Conservation (phyloP, 2,797 vertebrate species). For the Notolepis coatsorum region DNA sequence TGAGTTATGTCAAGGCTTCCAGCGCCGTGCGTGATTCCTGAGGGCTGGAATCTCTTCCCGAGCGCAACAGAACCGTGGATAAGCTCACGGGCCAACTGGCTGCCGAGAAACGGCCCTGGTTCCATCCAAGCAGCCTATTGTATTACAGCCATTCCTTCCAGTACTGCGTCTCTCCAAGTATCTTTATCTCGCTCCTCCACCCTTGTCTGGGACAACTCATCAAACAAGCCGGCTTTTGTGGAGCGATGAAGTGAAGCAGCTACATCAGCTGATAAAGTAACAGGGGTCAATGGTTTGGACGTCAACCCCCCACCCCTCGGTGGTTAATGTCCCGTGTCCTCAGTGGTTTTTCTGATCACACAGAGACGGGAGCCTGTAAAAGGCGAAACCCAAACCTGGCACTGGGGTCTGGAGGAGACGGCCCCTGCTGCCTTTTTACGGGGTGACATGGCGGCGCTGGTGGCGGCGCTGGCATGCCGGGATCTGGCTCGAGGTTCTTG, state of each 20-base stretch:
- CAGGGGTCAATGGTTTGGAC: not conserved
- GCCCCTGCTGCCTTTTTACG: constrained; percentile 83
- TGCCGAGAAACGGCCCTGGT: not conserved
- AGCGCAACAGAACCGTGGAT: constrained; percentile 24
- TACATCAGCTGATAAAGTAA: constrained; percentile 39
- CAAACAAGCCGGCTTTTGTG: constrained; percentile 5
- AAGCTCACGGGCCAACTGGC: constrained; percentile 48
- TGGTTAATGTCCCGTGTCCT: constrained; percentile 5
- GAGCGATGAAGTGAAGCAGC: constrained; percentile 21
- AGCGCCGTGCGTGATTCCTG: not conserved
- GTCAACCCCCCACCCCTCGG: constrained; percentile 7
- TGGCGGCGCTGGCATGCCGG: not conserved
- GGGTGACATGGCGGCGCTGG: constrained; percentile 16
- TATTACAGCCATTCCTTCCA: constrained; percentile 43
- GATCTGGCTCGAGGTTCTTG: constrained; percentile 15
- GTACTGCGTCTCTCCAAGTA: constrained; percentile 34
- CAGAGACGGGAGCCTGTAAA: constrained; percentile 33
- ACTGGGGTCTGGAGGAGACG: constrained; percentile 65
- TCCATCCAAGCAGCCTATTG: constrained; percentile 38
- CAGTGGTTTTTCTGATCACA: constrained; percentile 11
- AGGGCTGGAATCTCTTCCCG: constrained; percentile 2
- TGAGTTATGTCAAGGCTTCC: constrained; percentile 23
- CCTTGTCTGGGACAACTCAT: constrained; percentile 33
- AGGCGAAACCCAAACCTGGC: constrained; percentile 80
- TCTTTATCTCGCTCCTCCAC: constrained; percentile 34